phyloP scores from a whole-genome alignment of 2,113 vertebrate genomes.

The Telmatochromis sp. region DNA sequence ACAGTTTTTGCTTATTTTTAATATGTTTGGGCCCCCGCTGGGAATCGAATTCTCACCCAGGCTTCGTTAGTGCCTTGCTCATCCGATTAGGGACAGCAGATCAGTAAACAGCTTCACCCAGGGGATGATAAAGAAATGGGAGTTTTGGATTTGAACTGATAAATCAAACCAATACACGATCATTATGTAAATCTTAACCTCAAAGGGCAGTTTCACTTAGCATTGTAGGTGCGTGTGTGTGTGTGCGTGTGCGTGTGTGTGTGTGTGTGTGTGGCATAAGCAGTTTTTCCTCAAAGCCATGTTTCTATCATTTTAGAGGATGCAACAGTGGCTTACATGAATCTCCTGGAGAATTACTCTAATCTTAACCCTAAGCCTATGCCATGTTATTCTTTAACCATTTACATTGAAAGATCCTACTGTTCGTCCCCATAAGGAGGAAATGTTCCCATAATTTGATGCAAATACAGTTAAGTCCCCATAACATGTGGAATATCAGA shows the following conservation, averaged over 20 bases:
- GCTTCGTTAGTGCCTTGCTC: slow-evolving; percentile 29
- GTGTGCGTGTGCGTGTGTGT: background rate
- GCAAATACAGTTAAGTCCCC: background rate
- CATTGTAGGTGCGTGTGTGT: background rate
- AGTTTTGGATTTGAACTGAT: slow-evolving; percentile 20
- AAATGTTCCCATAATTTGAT: background rate
- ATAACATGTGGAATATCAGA: background rate
- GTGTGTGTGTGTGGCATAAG: background rate
- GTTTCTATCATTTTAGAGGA: background rate
- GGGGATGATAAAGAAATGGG: background rate
- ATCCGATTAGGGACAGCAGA: slow-evolving; percentile 22
- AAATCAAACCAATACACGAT: slow-evolving; percentile 48
- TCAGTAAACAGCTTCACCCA: slow-evolving; percentile 29
- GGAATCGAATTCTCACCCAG: slow-evolving; percentile 34
- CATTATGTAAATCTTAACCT: slow-evolving; percentile 58
- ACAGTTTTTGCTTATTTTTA: slow-evolving; percentile 3
- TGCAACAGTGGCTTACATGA: background rate
- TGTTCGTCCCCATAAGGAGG: background rate
- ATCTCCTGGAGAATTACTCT: background rate
- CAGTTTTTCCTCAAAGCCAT: background rate
- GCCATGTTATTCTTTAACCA: background rate
- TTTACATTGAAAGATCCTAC: background rate
- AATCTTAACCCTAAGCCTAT: background rate
- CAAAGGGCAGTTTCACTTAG: slow-evolving; percentile 32
- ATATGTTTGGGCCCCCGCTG: background rate